These are phyloP conservation scores for Pollenia amentaria DNA, from an alignment of 2,888 invertebrate genomes.

Conservation along the genomic window DNA sequence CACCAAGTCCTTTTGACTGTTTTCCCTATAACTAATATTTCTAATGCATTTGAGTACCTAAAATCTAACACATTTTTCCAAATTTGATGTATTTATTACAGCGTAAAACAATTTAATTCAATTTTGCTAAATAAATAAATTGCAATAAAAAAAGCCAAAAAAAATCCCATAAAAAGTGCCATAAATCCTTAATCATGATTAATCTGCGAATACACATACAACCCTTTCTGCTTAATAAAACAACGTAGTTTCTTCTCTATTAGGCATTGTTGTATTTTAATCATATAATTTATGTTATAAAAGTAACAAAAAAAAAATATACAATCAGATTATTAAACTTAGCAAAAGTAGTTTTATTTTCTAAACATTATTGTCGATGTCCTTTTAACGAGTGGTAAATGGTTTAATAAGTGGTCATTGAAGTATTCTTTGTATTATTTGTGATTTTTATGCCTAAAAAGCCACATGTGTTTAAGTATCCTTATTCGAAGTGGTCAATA, in stretches of 20 bases:
- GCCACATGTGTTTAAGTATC: conserved; percentile 64
- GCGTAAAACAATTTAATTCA: conserved; percentile 59
- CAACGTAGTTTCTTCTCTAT: conserved; percentile 42
- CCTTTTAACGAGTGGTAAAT: conserved; percentile 63
- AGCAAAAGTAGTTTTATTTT: conserved; percentile 25
- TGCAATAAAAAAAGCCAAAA: conserved; percentile 32
- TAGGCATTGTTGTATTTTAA: conserved; percentile 42
- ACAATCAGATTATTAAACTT: conserved; percentile 60
- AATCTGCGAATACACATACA: conserved; percentile 52
- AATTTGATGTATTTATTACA: conserved; percentile 61
- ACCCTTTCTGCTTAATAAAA: conserved; percentile 53
- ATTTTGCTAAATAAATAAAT: conserved; percentile 53
- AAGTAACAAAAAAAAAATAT: conserved; percentile 14
- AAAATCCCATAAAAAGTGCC: conserved; percentile 60
- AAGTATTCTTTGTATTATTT: conserved; percentile 25
- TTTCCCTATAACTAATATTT: conserved; percentile 41
- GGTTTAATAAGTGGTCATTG: conserved; percentile 67
- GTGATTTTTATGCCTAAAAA: conserved; percentile 42
- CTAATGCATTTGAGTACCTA: conserved; percentile 59
- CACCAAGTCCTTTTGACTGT: not conserved
- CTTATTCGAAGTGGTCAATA: conserved; percentile 55
- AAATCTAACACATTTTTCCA: conserved; percentile 36
- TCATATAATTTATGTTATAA: conserved; percentile 64
- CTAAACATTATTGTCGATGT: conserved; percentile 15
- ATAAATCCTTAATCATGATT: conserved; percentile 68